A percentile compares a stretch with the other conserved stretches of the same genome.
Conservation (phyloP, 2,888 invertebrate genomes). For the Leptodirus hochenwartii region DNA sequence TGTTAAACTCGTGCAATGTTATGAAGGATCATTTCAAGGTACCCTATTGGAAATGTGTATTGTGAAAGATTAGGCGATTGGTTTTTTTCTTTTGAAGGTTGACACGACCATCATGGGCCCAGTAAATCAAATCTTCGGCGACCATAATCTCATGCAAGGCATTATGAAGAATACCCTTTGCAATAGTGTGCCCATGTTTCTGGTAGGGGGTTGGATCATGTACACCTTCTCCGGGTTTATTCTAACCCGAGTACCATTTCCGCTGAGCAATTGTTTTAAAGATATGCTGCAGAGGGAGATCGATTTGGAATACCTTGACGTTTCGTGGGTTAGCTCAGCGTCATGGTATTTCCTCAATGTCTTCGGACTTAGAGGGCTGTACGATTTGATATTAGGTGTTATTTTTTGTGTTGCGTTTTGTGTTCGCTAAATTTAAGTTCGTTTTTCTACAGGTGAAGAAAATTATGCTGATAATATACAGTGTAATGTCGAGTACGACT, state of each 20-base stretch:
- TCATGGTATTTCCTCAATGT: conserved; percentile 99
- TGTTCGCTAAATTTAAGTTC: neutral
- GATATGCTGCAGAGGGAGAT: conserved; percentile 96
- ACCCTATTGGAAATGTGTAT: too few species aligned
- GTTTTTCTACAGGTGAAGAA: conserved; percentile 50
- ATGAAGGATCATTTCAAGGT: too few species aligned
- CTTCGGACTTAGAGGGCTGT: conserved; percentile 88
- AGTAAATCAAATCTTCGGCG: too few species aligned
- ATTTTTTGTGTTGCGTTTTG: conserved; percentile 75
- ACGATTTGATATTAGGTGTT: conserved; percentile 85
- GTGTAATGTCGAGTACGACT: conserved; percentile 83
- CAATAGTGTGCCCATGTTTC: conserved; percentile 92
- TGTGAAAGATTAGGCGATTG: too few species aligned
- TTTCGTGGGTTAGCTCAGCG: conserved; percentile 96
- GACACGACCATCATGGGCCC: too few species aligned
- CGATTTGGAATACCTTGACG: conserved; percentile 80
- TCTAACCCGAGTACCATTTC: conserved; percentile 87
- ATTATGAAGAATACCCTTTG: too few species aligned
- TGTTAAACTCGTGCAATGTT: too few species aligned
- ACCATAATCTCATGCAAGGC: too few species aligned
- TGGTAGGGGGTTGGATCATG: conserved; percentile 98
- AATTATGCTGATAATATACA: too few species aligned
- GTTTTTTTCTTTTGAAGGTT: too few species aligned
- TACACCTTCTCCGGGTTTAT: conserved; percentile 49
- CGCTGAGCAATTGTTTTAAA: conserved; percentile 87